Percentiles rank a stretch among this genome's conserved stretches.
These are phyloP conservation scores for Brachycybe producta DNA, from an alignment of 2,888 invertebrate species.

Conservation along the genomic window DNA sequence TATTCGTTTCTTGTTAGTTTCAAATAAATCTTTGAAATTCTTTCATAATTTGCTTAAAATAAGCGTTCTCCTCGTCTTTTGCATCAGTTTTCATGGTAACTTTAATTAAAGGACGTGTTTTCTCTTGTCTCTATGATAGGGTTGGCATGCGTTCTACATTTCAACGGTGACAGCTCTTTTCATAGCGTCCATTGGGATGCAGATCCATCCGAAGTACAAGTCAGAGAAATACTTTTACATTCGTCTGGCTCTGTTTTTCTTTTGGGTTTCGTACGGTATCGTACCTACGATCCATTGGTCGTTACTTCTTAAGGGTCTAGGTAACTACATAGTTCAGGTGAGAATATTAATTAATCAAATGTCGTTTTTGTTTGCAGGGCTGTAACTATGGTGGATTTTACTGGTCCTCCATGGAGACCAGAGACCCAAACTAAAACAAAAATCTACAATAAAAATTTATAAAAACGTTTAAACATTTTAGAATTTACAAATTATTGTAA, in stretches of 20 bases:
- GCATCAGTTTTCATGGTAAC: no score
- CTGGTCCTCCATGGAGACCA: no score
- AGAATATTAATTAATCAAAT: slow-evolving; percentile 24
- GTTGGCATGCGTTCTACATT: slow-evolving; percentile 34
- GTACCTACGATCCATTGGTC: slow-evolving; percentile 87
- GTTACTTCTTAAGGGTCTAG: slow-evolving; percentile 72
- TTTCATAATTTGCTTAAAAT: slow-evolving; percentile 2
- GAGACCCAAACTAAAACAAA: no score
- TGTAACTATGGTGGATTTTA: no score
- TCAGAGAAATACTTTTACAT: slow-evolving; percentile 54
- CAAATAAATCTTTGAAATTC: neutral
- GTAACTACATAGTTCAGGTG: slow-evolving; percentile 70
- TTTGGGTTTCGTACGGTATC: slow-evolving; percentile 80
- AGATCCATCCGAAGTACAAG: slow-evolving; percentile 25
- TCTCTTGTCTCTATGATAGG: slow-evolving; percentile 26
- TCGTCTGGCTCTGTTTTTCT: slow-evolving; percentile 65
- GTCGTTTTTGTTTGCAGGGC: no score
- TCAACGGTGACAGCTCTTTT: slow-evolving; percentile 28
- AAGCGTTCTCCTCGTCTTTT: no score
- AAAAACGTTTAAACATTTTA: no score
- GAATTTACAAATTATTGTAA: no score
- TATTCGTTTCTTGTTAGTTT: no score
- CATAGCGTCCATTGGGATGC: slow-evolving; percentile 15
- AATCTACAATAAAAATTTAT: no score
- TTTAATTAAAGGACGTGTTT: slow-evolving; percentile 1